These are phyloP conservation scores for Pimpla rufipes DNA, from an alignment of 2,888 invertebrate genomes.

Conservation along the genomic window DNA sequence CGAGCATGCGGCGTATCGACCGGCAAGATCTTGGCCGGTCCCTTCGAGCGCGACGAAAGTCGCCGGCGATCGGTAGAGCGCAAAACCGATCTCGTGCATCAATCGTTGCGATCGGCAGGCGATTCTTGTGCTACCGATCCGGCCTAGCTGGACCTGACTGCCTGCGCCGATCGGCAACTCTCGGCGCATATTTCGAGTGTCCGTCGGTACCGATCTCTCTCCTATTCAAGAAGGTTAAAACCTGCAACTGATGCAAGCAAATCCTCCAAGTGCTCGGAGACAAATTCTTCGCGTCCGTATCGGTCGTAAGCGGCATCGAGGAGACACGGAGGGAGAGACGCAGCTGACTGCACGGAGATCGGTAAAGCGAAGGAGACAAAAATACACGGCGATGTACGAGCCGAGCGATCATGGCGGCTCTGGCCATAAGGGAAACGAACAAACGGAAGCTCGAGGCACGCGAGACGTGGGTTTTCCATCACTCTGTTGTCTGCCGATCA, in stretches of 20 bases:
- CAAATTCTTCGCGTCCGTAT: slow-evolving; percentile 80
- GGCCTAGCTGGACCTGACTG: too few species aligned
- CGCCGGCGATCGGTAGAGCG: background rate
- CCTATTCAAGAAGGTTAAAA: slow-evolving; percentile 9
- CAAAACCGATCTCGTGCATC: slow-evolving; percentile 71
- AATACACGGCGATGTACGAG: slow-evolving; percentile 76
- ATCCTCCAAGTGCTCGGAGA: slow-evolving; percentile 76
- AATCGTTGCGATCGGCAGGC: slow-evolving; percentile 68
- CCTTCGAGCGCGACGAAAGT: too few species aligned
- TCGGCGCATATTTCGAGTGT: slow-evolving; percentile 25
- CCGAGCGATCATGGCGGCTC: slow-evolving; percentile 46
- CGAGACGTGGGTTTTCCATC: too few species aligned
- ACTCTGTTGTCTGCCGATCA: too few species aligned
- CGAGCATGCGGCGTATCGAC: slow-evolving; percentile 26
- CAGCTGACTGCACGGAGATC: background rate
- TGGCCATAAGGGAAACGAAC: slow-evolving; percentile 57
- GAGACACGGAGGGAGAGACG: slow-evolving; percentile 20
- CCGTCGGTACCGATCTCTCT: slow-evolving; percentile 12
- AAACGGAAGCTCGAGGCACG: slow-evolving; percentile 47
- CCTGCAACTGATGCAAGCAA: slow-evolving; percentile 76
- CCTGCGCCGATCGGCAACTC: background rate
- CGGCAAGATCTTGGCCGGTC: too few species aligned
- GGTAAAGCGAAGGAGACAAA: slow-evolving; percentile 22
- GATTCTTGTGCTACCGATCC: too few species aligned
- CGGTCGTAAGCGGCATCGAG: too few species aligned